Percentiles rank a stretch among this genome's conserved stretches.
Evolutionary conservation across 2,888 invertebrate species (phyloP).

Genomic region (Tinea pellionella): DNA sequence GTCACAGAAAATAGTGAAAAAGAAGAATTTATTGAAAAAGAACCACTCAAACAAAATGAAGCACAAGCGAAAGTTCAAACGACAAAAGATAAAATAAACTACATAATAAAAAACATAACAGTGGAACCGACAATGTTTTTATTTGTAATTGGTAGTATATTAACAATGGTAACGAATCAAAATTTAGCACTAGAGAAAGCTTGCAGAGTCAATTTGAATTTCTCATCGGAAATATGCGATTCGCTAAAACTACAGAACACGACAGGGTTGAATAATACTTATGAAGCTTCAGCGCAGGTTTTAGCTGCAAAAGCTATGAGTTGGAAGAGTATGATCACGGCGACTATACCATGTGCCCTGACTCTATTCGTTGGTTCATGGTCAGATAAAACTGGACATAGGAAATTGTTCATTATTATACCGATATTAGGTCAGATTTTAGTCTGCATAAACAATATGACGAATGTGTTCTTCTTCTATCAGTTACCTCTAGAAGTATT

Average conservation of each 20-base stretch:
- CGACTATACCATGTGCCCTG: constrained; percentile 78
- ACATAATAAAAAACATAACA: constrained; percentile 33
- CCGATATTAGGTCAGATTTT: constrained; percentile 79
- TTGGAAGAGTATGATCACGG: constrained; percentile 85
- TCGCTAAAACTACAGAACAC: constrained; percentile 76
- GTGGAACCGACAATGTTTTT: constrained; percentile 43
- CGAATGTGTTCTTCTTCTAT: constrained; percentile 80
- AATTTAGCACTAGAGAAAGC: constrained; percentile 87
- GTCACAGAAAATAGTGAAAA: not conserved
- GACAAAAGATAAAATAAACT: constrained; percentile 23
- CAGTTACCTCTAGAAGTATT: constrained; percentile 79
- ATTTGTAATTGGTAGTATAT: constrained; percentile 34
- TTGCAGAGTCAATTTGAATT: constrained; percentile 82
- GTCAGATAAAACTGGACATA: constrained; percentile 73
- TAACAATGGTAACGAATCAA: constrained; percentile 78
- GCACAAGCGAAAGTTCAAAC: not conserved
- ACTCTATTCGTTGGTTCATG: constrained; percentile 84
- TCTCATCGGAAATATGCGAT: constrained; percentile 76
- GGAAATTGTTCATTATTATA: constrained; percentile 80
- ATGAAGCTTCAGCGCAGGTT: constrained; percentile 73
- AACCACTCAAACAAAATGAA: constrained; percentile 25
- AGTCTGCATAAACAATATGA: constrained; percentile 75
- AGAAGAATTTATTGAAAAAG: constrained; percentile 25
- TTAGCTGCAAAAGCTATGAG: constrained; percentile 79
- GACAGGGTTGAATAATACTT: constrained; percentile 45